Evolutionary conservation across 2,888 invertebrate species (phyloP).

Genomic region (Epinotia brunnichana): DNA sequence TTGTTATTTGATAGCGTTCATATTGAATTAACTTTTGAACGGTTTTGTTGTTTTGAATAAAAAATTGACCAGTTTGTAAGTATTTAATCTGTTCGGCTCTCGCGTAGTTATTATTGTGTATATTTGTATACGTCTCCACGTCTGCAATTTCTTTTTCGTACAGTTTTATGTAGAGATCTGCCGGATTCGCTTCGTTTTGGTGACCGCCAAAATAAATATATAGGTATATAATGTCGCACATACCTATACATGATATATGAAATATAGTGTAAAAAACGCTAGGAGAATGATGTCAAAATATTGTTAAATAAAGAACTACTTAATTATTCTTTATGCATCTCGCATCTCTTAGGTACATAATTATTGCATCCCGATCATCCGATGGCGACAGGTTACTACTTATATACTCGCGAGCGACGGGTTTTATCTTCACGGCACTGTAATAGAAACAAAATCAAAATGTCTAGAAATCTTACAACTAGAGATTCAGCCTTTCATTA

Average conservation of each 20-base stretch:
- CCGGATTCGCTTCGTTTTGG: background rate
- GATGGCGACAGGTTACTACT: background rate
- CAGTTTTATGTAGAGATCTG: background rate
- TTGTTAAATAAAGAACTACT: too few species aligned
- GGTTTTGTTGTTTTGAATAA: slow-evolving; percentile 29
- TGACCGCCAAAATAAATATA: too few species aligned
- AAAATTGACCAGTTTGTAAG: slow-evolving; percentile 20
- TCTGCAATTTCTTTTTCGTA: background rate
- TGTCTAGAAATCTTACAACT: background rate
- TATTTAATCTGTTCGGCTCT: background rate
- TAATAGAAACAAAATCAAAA: background rate
- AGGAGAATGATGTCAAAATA: too few species aligned
- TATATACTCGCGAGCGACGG: background rate
- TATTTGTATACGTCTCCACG: slow-evolving; percentile 21
- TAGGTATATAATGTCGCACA: too few species aligned
- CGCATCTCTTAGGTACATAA: background rate
- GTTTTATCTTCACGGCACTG: background rate
- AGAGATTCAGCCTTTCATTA: background rate
- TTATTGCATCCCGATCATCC: background rate
- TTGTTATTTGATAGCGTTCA: slow-evolving; percentile 49
- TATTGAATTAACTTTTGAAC: slow-evolving; percentile 44
- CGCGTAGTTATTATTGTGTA: background rate
- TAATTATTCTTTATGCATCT: too few species aligned
- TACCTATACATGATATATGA: too few species aligned
- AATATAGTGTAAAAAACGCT: too few species aligned